A percentile compares a stretch with the other conserved stretches of the same genome.
Evolutionary conservation across 2,797 vertebrate genomes (phyloP).

Genomic region (Chanos chanos): DNA sequence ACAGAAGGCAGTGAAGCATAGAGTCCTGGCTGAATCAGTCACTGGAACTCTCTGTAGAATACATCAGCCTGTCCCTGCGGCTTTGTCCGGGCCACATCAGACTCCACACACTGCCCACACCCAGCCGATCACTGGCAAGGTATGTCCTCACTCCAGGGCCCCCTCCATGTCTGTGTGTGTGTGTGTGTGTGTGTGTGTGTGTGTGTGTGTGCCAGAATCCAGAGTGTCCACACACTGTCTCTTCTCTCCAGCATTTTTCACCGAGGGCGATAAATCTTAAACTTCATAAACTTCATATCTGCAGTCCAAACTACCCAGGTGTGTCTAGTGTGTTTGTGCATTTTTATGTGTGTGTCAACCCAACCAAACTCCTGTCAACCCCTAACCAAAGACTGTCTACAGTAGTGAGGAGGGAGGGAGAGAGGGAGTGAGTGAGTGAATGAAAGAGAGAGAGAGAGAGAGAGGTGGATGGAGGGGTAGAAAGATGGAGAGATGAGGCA

Average conservation of each 20-base stretch:
- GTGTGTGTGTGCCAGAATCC: too few relatives aligned
- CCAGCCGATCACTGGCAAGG: background rate
- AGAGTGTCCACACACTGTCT: too few relatives aligned
- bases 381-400: too few relatives aligned
- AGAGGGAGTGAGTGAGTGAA: background rate
- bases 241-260: conserved; percentile 7
- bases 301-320: conserved; percentile 21
- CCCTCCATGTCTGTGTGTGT: background rate
- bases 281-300: conserved; percentile 6
- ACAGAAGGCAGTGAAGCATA: conserved; percentile 33
- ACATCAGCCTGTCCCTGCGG: conserved; percentile 35
- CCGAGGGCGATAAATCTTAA: conserved; percentile 15
- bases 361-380: background rate
- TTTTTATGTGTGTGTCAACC: background rate
- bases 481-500: conserved; percentile 24
- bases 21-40: conserved; percentile 38
- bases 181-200: background rate
- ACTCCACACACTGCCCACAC: conserved; percentile 20
- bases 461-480: conserved; percentile 18
- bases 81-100: conserved; percentile 23
- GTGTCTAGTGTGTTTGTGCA: conserved; percentile 8
- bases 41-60: conserved; percentile 36
- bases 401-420: conserved; percentile 16
- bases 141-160: background rate
- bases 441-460: conserved; percentile 9